phyloP scores from a whole-genome alignment of 2,113 vertebrate genomes.

The Brachionichthys hirsutus region DNA sequence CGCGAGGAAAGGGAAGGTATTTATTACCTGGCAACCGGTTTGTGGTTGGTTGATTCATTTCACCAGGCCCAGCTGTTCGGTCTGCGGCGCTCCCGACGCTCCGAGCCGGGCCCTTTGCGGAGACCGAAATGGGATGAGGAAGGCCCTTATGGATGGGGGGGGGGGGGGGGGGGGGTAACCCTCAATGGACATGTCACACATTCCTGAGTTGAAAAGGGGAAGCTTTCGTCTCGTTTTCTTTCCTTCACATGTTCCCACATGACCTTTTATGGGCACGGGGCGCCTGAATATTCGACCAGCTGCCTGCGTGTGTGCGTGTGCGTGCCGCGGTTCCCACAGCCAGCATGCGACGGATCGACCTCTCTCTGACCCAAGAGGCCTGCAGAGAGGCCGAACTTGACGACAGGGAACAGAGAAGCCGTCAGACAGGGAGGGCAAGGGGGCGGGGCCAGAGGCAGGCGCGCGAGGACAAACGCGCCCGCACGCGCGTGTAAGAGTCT shows the following conservation, averaged over 20 bases:
- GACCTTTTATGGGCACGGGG: conserved; percentile 67
- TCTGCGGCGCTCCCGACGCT: no score
- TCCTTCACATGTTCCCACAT: conserved; percentile 28
- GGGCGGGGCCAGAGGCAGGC: conserved; percentile 12
- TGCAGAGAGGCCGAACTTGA: conserved; percentile 42
- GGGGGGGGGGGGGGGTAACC: conserved; percentile 8
- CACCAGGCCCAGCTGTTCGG: no score
- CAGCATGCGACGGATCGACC: conserved; percentile 36
- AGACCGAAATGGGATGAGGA: conserved; percentile 4
- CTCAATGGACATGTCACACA: conserved; percentile 49
- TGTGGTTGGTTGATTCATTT: no score
- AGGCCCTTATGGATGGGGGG: not conserved
- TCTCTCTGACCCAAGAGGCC: conserved; percentile 58
- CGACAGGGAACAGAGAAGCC: conserved; percentile 50
- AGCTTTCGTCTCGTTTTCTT: conserved; percentile 10
- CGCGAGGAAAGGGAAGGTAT: no score
- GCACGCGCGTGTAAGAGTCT: no score
- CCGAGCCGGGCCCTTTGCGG: no score
- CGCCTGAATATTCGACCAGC: conserved; percentile 23
- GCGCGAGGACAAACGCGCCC: no score
- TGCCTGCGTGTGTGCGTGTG: conserved; percentile 25
- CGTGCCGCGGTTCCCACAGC: conserved; percentile 63
- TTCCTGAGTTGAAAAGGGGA: conserved; percentile 36
- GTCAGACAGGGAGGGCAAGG: conserved; percentile 24
- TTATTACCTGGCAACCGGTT: no score